Conservation (phyloP, 2,888 invertebrate genomes). For the Drosophila yooni region DNA sequence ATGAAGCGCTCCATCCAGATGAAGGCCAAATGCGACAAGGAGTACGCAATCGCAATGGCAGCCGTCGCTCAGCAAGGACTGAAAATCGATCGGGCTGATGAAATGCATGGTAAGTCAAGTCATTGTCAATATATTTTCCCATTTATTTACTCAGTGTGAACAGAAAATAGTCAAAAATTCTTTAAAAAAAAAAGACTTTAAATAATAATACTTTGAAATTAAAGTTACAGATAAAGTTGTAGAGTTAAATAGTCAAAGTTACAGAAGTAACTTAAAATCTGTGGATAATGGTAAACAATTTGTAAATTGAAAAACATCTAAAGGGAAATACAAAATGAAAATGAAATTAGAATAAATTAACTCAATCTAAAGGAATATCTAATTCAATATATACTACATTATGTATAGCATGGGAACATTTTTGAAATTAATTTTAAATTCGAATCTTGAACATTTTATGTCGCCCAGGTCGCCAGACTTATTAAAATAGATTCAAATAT, state of each 20-base stretch:
- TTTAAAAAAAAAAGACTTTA: neutral
- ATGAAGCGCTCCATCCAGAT: conserved; percentile 94
- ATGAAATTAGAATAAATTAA: neutral
- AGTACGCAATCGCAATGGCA: conserved; percentile 93
- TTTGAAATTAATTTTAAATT: neutral
- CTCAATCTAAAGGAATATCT: neutral
- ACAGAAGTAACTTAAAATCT: neutral
- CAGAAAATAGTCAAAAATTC: neutral
- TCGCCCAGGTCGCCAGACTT: neutral
- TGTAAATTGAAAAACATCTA: neutral
- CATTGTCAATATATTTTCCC: neutral
- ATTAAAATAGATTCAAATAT: neutral
- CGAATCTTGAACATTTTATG: neutral
- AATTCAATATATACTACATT: neutral
- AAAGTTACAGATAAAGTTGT: neutral
- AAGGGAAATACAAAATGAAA: neutral
- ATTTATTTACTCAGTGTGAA: neutral
- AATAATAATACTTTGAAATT: neutral
- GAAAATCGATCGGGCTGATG: conserved; percentile 89
- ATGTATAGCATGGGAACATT: neutral
- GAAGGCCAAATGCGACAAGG: conserved; percentile 96
- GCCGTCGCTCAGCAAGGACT: conserved; percentile 93
- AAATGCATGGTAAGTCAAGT: conserved; percentile 83
- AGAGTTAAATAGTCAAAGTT: neutral
- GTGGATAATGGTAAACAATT: neutral